These are phyloP conservation scores for Pollenia griseotomentosa DNA, from an alignment of 2,888 invertebrate species.

Conservation along the genomic window DNA sequence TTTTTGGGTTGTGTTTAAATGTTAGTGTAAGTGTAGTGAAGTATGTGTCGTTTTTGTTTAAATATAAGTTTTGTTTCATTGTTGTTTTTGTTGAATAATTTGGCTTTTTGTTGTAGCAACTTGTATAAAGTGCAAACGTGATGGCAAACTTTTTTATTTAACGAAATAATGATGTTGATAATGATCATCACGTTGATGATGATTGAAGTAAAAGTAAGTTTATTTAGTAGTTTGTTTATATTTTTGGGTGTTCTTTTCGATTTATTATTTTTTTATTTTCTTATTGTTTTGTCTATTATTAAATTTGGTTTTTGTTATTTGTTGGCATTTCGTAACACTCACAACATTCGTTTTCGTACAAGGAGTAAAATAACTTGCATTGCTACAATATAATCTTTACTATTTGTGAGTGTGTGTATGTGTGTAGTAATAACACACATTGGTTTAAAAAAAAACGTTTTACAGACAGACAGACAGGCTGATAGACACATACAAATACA, in stretches of 20 bases:
- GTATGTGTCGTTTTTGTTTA: not conserved
- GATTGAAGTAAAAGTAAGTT: slow-evolving; percentile 40
- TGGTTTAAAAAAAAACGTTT: slow-evolving; percentile 7
- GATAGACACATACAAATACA: slow-evolving; percentile 38
- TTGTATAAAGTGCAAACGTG: slow-evolving; percentile 66
- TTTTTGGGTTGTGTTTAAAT: slow-evolving; percentile 11
- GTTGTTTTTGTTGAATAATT: slow-evolving; percentile 11
- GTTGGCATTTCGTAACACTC: slow-evolving; percentile 57
- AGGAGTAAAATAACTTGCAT: slow-evolving; percentile 11
- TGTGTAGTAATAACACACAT: slow-evolving; percentile 33
- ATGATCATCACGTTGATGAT: slow-evolving; percentile 32
- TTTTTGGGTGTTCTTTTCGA: not conserved
- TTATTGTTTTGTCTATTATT: slow-evolving; percentile 48
- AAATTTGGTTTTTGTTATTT: slow-evolving; percentile 63
- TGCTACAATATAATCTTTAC: slow-evolving; percentile 27
- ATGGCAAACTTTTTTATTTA: slow-evolving; percentile 33
- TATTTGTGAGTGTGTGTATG: not conserved
- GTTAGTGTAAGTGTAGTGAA: not conserved
- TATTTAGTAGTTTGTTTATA: slow-evolving; percentile 16
- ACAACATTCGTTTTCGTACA: slow-evolving; percentile 9
- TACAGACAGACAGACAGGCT: slow-evolving; percentile 40
- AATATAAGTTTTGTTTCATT: slow-evolving; percentile 35
- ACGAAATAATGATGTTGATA: slow-evolving; percentile 33
- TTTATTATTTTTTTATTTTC: not conserved
- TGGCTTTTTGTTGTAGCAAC: slow-evolving; percentile 37